Evolutionary conservation across 2,113 vertebrate genomes (phyloP).

Genomic region (Anolis carolinensis): DNA sequence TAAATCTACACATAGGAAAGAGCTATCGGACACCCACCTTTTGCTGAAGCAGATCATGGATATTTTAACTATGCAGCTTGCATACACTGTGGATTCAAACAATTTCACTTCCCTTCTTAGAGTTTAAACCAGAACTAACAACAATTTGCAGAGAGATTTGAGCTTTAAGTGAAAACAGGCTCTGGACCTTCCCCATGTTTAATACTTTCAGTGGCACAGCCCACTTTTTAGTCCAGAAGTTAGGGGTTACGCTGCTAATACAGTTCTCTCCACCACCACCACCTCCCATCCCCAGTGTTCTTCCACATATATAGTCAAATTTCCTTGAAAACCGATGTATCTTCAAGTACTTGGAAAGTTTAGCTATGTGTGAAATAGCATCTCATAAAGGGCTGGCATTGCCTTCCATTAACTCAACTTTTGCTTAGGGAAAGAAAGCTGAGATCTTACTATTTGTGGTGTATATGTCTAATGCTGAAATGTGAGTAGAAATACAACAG

Average conservation of each 20-base stretch:
- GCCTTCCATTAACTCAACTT: not conserved
- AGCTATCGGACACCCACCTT: not conserved
- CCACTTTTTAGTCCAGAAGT: slow-evolving; percentile 25
- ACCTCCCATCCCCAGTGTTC: not conserved
- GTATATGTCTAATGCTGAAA: not conserved
- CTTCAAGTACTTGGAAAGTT: not conserved
- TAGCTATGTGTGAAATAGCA: not conserved
- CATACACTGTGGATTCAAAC: slow-evolving; percentile 24
- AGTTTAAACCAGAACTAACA: slow-evolving; percentile 32
- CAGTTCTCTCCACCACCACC: not conserved
- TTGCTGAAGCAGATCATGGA: slow-evolving; percentile 7
- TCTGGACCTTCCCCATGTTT: slow-evolving; percentile 19
- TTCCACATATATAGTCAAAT: not conserved
- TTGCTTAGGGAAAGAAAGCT: not conserved
- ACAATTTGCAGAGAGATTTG: slow-evolving; percentile 10
- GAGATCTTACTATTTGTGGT: not conserved
- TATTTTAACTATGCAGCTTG: slow-evolving; percentile 33
- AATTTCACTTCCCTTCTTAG: slow-evolving; percentile 35
- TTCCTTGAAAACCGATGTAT: not conserved
- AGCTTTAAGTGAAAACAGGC: slow-evolving; percentile 24
- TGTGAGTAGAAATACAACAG: not conserved
- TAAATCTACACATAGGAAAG: not conserved
- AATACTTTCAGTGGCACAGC: slow-evolving; percentile 27
- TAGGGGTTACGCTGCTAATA: slow-evolving; percentile 15
- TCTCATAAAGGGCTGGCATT: not conserved